Evolutionary conservation across 2,113 vertebrate genomes (phyloP).

Genomic region (Heterotis niloticus): DNA sequence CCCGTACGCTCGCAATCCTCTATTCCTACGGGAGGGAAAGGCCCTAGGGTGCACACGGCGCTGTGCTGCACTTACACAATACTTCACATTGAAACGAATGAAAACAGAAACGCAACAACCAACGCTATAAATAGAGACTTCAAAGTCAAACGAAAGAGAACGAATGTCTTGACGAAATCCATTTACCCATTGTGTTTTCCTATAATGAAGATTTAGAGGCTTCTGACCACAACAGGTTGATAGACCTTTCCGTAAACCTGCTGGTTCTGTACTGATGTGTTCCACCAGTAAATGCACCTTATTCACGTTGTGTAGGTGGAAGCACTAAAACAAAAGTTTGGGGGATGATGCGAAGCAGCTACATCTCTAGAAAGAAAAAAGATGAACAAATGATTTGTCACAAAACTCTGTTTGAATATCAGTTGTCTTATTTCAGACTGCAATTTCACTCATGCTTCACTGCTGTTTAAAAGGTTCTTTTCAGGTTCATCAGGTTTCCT

Average conservation of each 20-base stretch:
- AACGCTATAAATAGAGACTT: not conserved
- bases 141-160: not conserved
- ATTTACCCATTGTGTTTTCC: not conserved
- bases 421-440: not conserved
- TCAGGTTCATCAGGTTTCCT: too few species aligned
- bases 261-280: not conserved
- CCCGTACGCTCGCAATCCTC: not conserved
- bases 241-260: not conserved
- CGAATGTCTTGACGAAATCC: not conserved
- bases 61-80: not conserved
- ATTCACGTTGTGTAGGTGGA: not conserved
- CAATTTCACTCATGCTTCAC: not conserved
- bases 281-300: not conserved
- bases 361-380: not conserved
- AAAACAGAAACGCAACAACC: too few species aligned
- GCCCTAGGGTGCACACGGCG: not conserved
- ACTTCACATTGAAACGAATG: not conserved
- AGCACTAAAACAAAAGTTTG: not conserved
- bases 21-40: not conserved
- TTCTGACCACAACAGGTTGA: not conserved
- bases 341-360: not conserved
- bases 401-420: not conserved
- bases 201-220: not conserved
- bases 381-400: too few species aligned
- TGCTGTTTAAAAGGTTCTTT: too few species aligned